Conservation (phyloP, 2,113 vertebrate genomes). For the Datnioides undecimradiatus region DNA sequence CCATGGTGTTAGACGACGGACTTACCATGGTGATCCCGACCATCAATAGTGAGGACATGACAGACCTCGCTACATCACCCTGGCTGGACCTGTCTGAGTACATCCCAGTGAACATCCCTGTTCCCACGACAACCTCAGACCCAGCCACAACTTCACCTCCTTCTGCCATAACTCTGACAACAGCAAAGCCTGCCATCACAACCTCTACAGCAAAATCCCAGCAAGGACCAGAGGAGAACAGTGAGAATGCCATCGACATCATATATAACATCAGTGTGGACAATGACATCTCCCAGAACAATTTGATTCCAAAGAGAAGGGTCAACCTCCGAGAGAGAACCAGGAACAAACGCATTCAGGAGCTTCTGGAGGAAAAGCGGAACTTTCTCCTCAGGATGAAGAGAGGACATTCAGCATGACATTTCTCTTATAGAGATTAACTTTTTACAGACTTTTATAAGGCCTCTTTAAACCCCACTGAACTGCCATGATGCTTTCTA, state of each 20-base stretch:
- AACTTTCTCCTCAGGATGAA: conserved; percentile 88
- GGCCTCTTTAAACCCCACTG: conserved; percentile 22
- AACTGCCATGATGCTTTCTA: conserved; percentile 51
- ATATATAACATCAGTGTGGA: conserved; percentile 83
- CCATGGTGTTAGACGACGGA: conserved; percentile 57
- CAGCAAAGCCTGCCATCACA: conserved; percentile 74
- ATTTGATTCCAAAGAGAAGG: conserved; percentile 88
- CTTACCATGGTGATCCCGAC: conserved; percentile 65
- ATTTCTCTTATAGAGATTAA: conserved; percentile 90
- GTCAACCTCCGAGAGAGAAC: conserved; percentile 89
- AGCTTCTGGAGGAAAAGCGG: conserved; percentile 93
- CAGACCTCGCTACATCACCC: conserved; percentile 53
- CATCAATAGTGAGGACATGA: conserved; percentile 55
- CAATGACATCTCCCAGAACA: conserved; percentile 87
- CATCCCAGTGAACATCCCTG: conserved; percentile 47
- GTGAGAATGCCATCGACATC: conserved; percentile 87
- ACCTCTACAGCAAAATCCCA: conserved; percentile 48
- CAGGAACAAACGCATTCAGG: conserved; percentile 95
- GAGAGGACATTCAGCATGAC: conserved; percentile 76
- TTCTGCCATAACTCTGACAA: conserved; percentile 30
- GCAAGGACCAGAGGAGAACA: conserved; percentile 81
- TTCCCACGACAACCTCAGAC: conserved; percentile 34
- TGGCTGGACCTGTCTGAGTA: conserved; percentile 70
- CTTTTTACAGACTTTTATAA: conserved; percentile 48
- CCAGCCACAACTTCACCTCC: conserved; percentile 12